These are phyloP conservation scores for Chascanopsetta lugubris DNA, from an alignment of 2,113 vertebrate species.

Conservation along the genomic window DNA sequence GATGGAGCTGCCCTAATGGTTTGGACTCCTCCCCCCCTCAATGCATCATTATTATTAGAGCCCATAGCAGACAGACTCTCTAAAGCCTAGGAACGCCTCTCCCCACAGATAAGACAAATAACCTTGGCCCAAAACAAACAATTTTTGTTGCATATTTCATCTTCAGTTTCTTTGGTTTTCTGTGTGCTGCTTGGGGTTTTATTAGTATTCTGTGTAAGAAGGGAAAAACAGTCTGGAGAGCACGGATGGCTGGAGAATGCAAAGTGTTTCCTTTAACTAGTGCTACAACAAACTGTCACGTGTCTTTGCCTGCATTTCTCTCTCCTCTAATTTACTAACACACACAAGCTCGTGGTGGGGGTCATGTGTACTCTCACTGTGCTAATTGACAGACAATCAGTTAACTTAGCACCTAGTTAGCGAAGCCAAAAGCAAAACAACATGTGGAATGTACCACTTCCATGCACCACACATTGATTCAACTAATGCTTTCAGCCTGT, in stretches of 20 bases:
- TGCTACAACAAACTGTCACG: slow-evolving; percentile 5
- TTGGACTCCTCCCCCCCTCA: slow-evolving; percentile 18
- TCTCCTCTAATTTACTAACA: slow-evolving; percentile 4
- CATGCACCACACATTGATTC: slow-evolving; percentile 30
- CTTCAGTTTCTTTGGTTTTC: not conserved
- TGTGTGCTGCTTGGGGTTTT: not conserved
- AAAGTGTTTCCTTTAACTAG: slow-evolving; percentile 28
- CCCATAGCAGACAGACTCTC: slow-evolving; percentile 19
- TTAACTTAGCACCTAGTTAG: slow-evolving; percentile 30
- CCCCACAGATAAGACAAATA: slow-evolving; percentile 26
- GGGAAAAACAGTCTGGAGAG: slow-evolving; percentile 19
- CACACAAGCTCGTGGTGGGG: slow-evolving; percentile 1
- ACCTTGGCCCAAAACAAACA: slow-evolving; percentile 35
- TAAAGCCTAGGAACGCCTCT: slow-evolving; percentile 16
- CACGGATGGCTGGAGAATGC: slow-evolving; percentile 16
- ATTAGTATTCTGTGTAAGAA: slow-evolving; percentile 46
- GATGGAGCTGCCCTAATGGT: not conserved
- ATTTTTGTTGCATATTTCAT: slow-evolving; percentile 38
- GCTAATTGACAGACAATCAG: slow-evolving; percentile 52
- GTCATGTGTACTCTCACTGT: slow-evolving; percentile 34
- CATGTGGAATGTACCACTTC: slow-evolving; percentile 26
- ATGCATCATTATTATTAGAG: slow-evolving; percentile 19
- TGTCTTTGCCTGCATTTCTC: not conserved
- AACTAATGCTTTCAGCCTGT: slow-evolving; percentile 24
- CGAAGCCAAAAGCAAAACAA: slow-evolving; percentile 6